Conservation (phyloP, 2,113 vertebrate genomes). For the Mormyrus lacerda region DNA sequence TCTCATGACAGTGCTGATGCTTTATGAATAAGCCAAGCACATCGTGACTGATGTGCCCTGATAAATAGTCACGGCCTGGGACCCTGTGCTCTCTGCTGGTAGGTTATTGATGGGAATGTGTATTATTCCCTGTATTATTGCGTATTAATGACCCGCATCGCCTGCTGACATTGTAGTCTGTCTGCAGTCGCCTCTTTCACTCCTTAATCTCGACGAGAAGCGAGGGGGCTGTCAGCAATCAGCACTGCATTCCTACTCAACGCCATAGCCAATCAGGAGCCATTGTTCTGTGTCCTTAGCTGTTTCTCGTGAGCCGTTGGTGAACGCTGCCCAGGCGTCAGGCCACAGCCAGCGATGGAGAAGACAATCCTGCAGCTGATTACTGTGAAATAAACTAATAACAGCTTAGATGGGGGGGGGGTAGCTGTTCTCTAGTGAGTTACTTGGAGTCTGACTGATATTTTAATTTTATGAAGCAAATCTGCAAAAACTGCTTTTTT, state of each 20-base stretch:
- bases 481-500: not conserved
- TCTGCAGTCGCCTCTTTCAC: slow-evolving; percentile 55
- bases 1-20: not conserved
- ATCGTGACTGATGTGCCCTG: not conserved
- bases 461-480: slow-evolving; percentile 4
- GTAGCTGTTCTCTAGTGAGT: not conserved
- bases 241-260: not conserved
- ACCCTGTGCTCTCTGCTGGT: slow-evolving; percentile 36
- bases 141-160: slow-evolving; percentile 52
- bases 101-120: slow-evolving; percentile 58
- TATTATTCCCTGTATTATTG: slow-evolving; percentile 46
- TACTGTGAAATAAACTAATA: not conserved
- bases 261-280: not conserved
- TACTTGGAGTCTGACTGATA: not conserved
- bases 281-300: not conserved
- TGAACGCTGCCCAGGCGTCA: not conserved
- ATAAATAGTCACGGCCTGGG: not conserved
- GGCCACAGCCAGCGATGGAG: not conserved
- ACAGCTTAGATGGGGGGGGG: not conserved
- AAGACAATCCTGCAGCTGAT: not conserved
- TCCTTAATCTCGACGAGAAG: slow-evolving; percentile 55
- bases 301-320: not conserved
- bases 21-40: not conserved
- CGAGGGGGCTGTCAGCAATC: slow-evolving; percentile 29
- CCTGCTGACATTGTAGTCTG: slow-evolving; percentile 51